Evolutionary conservation across 2,797 vertebrate species (phyloP), one percentile per base, ranked within the genome.

Genomic region (Alca torda): DNA sequence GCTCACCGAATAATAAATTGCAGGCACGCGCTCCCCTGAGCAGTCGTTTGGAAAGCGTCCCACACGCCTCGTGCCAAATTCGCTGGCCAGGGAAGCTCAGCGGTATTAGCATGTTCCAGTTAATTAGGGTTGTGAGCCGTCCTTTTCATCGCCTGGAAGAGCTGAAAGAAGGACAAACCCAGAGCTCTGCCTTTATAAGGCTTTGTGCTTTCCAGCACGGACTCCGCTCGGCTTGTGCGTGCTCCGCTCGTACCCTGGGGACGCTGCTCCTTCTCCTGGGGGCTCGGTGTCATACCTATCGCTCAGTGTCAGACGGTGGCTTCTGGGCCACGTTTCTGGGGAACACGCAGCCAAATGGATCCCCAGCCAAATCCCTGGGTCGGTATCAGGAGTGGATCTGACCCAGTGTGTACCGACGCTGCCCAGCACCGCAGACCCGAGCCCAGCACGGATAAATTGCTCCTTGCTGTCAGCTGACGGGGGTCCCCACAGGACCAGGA

Each of bases 151-250:
- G 51, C 90, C 92, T 81, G 84, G 64, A 92, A 92, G 63, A 91
- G 90, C 89, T 85, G 93, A 87, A 91, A 84, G 93, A 83, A 96
- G 92, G 93, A 87, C 84, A 88, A 94, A 95, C 43, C 43, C 54
- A 2, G 81, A 93, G 86, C 57, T 6, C 60, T 96, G 94, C 92
- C 95, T 96, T 96, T 97, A 93, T 96, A 96, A 96, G 96, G 96
- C 89, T 93, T 87, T 90, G 77, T 93, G 92, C 76, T 78, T 92
- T 76, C 73, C 89, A 83, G 77, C 83, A 23, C 6, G 0, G 39
- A 26, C 70, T 60, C 69, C 0, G 5, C 53, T 77, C 19, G 8
- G 75, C 75, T 41, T 21, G 11, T 33, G 48, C 23, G 0, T 53
- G 94, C 84, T 93, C 82, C 1, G 11, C 72, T 87, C 1, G 0